Base-by-base conservation (phyloP, 2,888 invertebrate genomes). In the Hartigia nigra region DNA sequence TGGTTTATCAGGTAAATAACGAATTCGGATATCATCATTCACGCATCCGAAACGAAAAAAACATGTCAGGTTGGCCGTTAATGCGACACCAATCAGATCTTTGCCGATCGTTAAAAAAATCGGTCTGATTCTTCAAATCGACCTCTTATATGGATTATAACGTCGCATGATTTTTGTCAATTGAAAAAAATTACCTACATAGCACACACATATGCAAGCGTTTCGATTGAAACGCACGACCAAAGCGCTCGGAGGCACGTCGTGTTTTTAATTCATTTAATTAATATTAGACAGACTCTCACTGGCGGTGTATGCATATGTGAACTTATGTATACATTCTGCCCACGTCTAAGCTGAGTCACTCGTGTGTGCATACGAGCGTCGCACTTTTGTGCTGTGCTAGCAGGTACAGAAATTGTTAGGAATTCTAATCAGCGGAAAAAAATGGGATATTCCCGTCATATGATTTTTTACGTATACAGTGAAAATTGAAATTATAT, bases 261-360 rank as follows among this genome's bases (percentile, higher is more conserved):
- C 39, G 23, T 23, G 39, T 55, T 55, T 55, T 23, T 55, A 23
- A 23, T 23, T 55, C 39, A 55, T 55, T 55, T 23, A 55, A 55
- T 55, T 14, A 55, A 55, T 55, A 55, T 55, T 55, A 55, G 39
- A 55, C 39, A 55, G 39, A 5, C 39, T 55, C 23, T 55, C 39
- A 23, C 39, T 55, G 23, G 39, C 2, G 23, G 9, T 23, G 23
- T 55, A 55, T 23, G 39, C 39, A 23, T 23, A 9, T 55, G 23
- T 1, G 5, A 55, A 55, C 39, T 23, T 23, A 23, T 23, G 39
- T 55, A 55, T 55, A 23, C 23, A 55, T 55, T 55, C 5, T 55
- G 39, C 23, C 39, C 82, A 80, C 79, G 80, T 82, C 79, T 78
- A 39, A 74, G 55, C 23, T 69, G 35, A 39, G 35, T n/a, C 37